Conservation (phyloP, 2,113 vertebrate species). For the Oreochromis aureus region DNA sequence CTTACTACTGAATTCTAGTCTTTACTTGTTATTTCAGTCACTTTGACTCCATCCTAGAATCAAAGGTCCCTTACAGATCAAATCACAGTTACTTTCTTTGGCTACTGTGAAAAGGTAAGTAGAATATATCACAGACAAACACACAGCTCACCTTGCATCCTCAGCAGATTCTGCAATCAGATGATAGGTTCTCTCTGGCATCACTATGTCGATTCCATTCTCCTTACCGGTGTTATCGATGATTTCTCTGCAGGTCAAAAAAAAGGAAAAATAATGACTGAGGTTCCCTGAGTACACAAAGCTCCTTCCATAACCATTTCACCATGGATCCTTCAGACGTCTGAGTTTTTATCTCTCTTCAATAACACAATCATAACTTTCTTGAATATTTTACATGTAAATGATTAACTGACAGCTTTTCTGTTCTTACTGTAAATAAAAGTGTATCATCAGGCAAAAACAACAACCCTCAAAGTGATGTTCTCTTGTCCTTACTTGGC, state of each 20-base stretch:
- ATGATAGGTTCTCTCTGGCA: slow-evolving; percentile 87
- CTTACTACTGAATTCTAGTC: neutral
- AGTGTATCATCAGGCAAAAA: neutral
- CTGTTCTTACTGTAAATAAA: neutral
- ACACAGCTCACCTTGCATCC: slow-evolving; percentile 83
- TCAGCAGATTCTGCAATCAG: slow-evolving; percentile 94
- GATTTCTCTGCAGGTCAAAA: slow-evolving; percentile 78
- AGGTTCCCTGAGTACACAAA: fast-evolving
- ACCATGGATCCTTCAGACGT: neutral
- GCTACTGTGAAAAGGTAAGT: neutral
- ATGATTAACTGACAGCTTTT: neutral
- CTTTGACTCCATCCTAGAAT: neutral
- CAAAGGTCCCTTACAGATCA: neutral
- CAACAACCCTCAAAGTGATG: fast-evolving
- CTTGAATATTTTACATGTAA: neutral
- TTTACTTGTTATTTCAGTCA: neutral
- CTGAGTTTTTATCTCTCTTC: neutral
- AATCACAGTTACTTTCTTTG: fast-evolving
- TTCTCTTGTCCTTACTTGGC: slow-evolving; percentile 77
- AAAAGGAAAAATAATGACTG: neutral
- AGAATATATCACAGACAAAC: neutral
- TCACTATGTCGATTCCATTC: slow-evolving; percentile 90
- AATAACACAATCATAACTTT: neutral
- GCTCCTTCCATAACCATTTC: neutral
- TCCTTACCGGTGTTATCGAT: slow-evolving; percentile 91